Evolutionary conservation across 2,113 vertebrate species (phyloP).

Genomic region (Cyanistes caeruleus): DNA sequence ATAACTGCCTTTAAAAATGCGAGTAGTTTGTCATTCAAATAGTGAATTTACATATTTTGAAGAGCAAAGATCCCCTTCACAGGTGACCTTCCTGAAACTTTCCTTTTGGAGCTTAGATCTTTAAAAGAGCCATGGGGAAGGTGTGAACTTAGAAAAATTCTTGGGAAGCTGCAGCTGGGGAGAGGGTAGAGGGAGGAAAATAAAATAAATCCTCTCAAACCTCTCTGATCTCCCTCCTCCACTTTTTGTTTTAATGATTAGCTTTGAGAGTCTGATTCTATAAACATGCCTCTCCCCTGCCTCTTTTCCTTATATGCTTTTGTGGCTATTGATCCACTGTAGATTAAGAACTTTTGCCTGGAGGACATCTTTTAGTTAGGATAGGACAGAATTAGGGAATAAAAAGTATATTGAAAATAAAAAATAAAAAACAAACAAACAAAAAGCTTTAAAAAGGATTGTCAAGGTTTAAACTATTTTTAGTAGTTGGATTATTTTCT

Average conservation of each 20-base stretch:
- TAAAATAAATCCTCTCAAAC: background rate
- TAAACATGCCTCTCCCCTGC: background rate
- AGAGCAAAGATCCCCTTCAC: background rate
- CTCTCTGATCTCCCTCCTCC: background rate
- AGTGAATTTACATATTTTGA: background rate
- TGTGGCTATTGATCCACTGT: background rate
- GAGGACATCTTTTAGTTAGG: background rate
- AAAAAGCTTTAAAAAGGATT: background rate
- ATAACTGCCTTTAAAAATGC: background rate
- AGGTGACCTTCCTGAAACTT: background rate
- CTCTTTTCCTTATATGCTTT: background rate
- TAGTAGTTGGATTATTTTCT: background rate
- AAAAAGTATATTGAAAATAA: background rate
- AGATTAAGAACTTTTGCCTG: background rate
- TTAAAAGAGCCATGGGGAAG: background rate
- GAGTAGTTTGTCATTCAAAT: background rate
- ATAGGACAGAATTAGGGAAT: background rate
- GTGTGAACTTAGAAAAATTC: background rate
- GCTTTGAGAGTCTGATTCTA: background rate
- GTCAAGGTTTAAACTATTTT: background rate
- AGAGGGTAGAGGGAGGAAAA: background rate
- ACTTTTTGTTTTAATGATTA: constrained; percentile 3
- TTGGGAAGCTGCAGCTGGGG: background rate
- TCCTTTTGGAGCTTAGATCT: background rate
- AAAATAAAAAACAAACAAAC: background rate